These are phyloP conservation scores for Palythoa caribaeorum DNA, from an alignment of 92 coral and sea anemone genomes.

Conservation along the genomic window DNA sequence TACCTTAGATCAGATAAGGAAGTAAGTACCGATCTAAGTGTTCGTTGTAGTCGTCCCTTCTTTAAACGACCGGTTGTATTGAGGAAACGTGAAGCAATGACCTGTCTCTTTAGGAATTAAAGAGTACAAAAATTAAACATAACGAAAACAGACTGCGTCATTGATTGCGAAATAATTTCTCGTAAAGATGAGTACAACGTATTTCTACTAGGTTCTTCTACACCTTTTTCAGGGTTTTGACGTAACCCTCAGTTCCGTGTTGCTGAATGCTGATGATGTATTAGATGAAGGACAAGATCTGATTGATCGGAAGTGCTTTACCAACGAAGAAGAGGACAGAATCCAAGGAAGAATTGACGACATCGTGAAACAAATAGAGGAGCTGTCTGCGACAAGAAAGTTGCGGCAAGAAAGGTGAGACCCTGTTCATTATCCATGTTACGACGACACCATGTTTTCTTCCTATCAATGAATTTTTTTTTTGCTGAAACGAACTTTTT, in stretches of 20 bases:
- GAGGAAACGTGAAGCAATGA: too few relatives aligned
- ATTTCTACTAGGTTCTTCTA: neutral
- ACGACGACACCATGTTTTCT: too few relatives aligned
- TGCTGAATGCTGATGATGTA: constrained; percentile 31
- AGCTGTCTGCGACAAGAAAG: constrained; percentile 29
- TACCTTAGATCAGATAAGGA: too few relatives aligned
- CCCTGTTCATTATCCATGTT: too few relatives aligned
- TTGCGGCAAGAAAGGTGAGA: constrained; percentile 19
- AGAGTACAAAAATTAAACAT: too few relatives aligned
- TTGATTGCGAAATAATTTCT: neutral
- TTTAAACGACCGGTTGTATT: too few relatives aligned
- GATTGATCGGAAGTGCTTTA: constrained; percentile 21
- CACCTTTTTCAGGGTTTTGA: constrained; percentile 12
- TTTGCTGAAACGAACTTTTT: too few relatives aligned
- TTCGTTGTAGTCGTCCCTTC: too few relatives aligned
- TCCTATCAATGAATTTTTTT: too few relatives aligned
- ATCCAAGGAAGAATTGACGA: constrained; percentile 35
- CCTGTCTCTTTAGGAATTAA: too few relatives aligned
- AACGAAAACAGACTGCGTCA: neutral
- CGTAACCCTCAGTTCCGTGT: constrained; percentile 17
- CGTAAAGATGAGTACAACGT: neutral
- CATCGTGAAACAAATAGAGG: constrained; percentile 18
- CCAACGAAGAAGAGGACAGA: constrained; percentile 16
- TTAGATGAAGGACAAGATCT: constrained; percentile 34
- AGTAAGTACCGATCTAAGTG: too few relatives aligned